Conservation (phyloP, 2,797 vertebrate genomes). For the Lacerta viridis region DNA sequence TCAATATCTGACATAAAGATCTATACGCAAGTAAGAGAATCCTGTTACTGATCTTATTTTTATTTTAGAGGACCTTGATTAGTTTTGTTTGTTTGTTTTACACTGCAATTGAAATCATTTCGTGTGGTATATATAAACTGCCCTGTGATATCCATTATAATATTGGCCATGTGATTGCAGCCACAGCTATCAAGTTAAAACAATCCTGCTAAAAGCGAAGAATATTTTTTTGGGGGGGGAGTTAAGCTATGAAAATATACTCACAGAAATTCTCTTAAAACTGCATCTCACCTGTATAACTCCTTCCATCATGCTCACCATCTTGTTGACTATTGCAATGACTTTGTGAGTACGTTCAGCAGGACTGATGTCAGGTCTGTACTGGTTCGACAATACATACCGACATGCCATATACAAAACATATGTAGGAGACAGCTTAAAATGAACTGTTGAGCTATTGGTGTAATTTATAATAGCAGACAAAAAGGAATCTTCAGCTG, state of each 20-base stretch:
- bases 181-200: neutral
- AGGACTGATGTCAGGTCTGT: conserved; percentile 92
- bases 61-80: neutral
- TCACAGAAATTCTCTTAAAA: neutral
- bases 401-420: conserved; percentile 98
- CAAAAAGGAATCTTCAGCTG: conserved; percentile 97
- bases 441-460: conserved; percentile 98
- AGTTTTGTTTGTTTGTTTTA: neutral
- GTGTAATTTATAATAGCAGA: conserved; percentile 99
- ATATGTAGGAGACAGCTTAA: conserved; percentile 96
- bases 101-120: neutral
- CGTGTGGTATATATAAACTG: neutral
- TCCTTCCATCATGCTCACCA: conserved; percentile 99
- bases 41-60: neutral
- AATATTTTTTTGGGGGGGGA: neutral
- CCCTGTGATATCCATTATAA: neutral
- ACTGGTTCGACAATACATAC: conserved; percentile 91
- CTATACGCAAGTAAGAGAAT: neutral
- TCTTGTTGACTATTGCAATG: conserved; percentile 97
- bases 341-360: conserved; percentile 95
- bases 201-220: conserved; percentile 7
- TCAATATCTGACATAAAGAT: neutral
- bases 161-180: neutral
- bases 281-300: conserved; percentile 94
- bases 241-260: neutral